A percentile compares a stretch with the other conserved stretches of the same genome.
phyloP scores from a whole-genome alignment of 2,113 vertebrate genomes.

The Cynoglossus semilaevis region DNA sequence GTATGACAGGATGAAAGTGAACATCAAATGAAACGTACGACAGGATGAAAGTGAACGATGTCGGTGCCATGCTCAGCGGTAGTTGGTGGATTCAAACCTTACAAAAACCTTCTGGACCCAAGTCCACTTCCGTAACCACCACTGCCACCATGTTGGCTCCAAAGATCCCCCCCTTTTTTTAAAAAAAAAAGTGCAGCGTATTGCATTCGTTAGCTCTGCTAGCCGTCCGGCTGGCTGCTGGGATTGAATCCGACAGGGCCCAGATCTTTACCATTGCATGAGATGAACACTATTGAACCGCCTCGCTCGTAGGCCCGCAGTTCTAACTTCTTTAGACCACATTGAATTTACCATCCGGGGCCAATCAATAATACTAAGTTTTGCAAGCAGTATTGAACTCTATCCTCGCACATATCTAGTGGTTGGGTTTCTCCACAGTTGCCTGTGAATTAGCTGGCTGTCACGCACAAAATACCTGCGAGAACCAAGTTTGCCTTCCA shows the following conservation, averaged over 20 bases:
- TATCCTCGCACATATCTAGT: constrained; percentile 66
- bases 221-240: constrained; percentile 64
- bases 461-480: constrained; percentile 62
- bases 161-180: constrained; percentile 73
- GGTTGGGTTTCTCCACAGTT: constrained; percentile 69
- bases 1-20: too few species aligned
- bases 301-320: constrained; percentile 79
- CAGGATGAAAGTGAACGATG: too few species aligned
- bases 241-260: constrained; percentile 80
- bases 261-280: constrained; percentile 74
- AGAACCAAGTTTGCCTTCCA: constrained; percentile 42
- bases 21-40: constrained; percentile 78
- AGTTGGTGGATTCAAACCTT: too few species aligned
- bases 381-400: constrained; percentile 78
- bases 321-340: constrained; percentile 81
- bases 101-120: too few species aligned
- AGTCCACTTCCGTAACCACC: too few species aligned
- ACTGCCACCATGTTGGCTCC: constrained; percentile 66
- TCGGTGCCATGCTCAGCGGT: too few species aligned
- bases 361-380: constrained; percentile 82
- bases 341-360: constrained; percentile 79
- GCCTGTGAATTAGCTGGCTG: constrained; percentile 68
- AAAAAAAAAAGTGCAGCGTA: constrained; percentile 69
- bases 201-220: constrained; percentile 77
- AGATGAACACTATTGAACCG: constrained; percentile 79